These are phyloP conservation scores for Taeniopygia guttata DNA, from an alignment of 2,797 vertebrate genomes.

Conservation along the genomic window DNA sequence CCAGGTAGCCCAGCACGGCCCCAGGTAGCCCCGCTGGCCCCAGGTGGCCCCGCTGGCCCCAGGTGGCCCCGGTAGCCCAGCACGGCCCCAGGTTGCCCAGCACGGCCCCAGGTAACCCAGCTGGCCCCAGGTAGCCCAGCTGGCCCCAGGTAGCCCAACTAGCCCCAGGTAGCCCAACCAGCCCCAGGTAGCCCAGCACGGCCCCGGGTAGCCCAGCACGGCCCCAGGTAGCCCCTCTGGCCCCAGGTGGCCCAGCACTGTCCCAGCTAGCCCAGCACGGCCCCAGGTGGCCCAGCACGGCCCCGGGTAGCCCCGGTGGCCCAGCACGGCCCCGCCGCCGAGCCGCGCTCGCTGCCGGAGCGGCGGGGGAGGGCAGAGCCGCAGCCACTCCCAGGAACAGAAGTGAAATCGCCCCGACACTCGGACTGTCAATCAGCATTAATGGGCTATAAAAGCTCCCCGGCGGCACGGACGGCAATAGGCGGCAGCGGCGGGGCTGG, in stretches of 20 bases:
- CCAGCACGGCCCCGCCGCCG: not conserved
- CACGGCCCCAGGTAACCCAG: too few relatives aligned
- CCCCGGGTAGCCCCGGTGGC: too few relatives aligned
- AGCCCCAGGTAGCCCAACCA: too few relatives aligned
- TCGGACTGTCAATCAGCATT: constrained; percentile 96
- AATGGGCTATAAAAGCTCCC: constrained; percentile 84
- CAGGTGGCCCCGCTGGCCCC: too few relatives aligned
- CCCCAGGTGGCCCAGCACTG: too few relatives aligned
- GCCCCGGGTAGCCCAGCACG: not conserved
- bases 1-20: too few relatives aligned
- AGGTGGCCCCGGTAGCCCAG: not conserved
- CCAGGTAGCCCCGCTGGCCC: too few relatives aligned
- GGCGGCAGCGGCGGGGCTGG: constrained; percentile 48
- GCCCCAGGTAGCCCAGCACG: not conserved
- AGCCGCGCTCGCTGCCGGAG: not conserved
- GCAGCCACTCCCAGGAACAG: constrained; percentile 82
- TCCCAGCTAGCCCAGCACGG: too few relatives aligned
- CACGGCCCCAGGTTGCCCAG: not conserved
- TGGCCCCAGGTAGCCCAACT: not conserved
- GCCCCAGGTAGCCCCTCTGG: too few relatives aligned
- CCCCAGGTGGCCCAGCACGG: not conserved
- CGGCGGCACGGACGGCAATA: constrained; percentile 61
- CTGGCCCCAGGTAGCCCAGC: too few relatives aligned
- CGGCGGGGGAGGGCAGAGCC: constrained; percentile 71
- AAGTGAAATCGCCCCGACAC: constrained; percentile 83